These are phyloP conservation scores for Papilio polyxenes DNA, from an alignment of 1,140 invertebrate genomes.

Conservation along the genomic window DNA sequence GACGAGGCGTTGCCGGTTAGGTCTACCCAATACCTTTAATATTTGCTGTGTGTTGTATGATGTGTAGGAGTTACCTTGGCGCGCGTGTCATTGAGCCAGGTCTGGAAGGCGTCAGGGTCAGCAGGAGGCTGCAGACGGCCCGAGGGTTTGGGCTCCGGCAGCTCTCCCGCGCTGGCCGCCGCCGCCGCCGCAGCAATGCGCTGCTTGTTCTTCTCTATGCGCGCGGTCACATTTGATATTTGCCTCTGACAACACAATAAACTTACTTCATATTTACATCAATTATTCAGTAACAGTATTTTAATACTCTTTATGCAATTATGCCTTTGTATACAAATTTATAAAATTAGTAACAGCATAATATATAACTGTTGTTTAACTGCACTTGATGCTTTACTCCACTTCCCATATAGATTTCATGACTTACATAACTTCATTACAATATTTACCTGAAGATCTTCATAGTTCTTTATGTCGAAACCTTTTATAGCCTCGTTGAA, in stretches of 20 bases:
- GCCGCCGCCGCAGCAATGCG: constrained; percentile 88
- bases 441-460: constrained; percentile 76
- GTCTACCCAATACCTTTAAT: too few species aligned
- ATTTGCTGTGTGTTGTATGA: too few species aligned
- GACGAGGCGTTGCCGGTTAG: too few species aligned
- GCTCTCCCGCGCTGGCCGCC: constrained; percentile 84
- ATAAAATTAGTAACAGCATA: neutral
- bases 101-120: constrained; percentile 84
- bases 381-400: too few species aligned
- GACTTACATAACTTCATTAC: constrained; percentile 14
- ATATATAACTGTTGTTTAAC: neutral
- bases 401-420: too few species aligned
- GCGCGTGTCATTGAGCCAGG: constrained; percentile 86
- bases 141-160: constrained; percentile 60
- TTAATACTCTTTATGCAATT: too few species aligned
- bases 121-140: constrained; percentile 76
- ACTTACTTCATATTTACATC: neutral
- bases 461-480: constrained; percentile 82
- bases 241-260: constrained; percentile 83
- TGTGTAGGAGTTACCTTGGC: constrained; percentile 78
- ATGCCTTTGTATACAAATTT: too few species aligned
- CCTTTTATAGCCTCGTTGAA: constrained; percentile 85
- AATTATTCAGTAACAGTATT: too few species aligned
- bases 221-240: constrained; percentile 86
- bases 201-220: constrained; percentile 90